Evolutionary conservation across 2,113 vertebrate genomes (phyloP), one percentile per base, ranked within the genome.

Genomic region (Ibidorhyncha struthersii): DNA sequence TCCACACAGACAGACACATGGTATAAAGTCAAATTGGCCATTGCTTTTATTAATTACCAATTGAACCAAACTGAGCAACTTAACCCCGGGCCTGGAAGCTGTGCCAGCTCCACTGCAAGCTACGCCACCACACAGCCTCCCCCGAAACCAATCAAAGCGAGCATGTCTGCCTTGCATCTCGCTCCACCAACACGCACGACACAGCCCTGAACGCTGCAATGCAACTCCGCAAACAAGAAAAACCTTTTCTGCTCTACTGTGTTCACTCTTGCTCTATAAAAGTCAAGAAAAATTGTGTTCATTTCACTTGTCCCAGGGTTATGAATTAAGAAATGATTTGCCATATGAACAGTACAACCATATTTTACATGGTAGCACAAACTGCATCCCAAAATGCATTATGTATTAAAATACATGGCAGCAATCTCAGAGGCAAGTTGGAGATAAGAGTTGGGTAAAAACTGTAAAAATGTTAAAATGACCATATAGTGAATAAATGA

Each of bases 11-110:
- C 70, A 96, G 89, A 93, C 94, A 96, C 88, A 97, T 94, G 96
- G 91, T 97, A 73, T 58, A 74, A 89, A 97, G 95, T 97, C 96
- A 95, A 96, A 96, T 97, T 97, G 95, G 89, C 95, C 95, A 96
- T 92, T 93, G 89, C 93, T 96, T 96, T 95, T 96, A 97, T 97
- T 97, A 97, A 97, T 97, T 97, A 96, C 92, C 95, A 95, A 66
- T 71, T 97, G 94, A 97, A 96, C 94, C 89, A 96, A 97, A 97
- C 89, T 63, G 95, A 96, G 96, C 72, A 90, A 97, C 94, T 86
- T 96, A 90, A 97, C 97, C 94, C 91, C 93, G 89, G 95, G 94
- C 86, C 86, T 88, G 81, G 90, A 97, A 96, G 80, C 82, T 59
- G 92, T 96, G 95, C 97, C 97, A 97, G 87, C 91, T 87, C 83